Evolutionary conservation across 2,113 vertebrate species (phyloP).

Genomic region (Nothobranchius kuhntae): DNA sequence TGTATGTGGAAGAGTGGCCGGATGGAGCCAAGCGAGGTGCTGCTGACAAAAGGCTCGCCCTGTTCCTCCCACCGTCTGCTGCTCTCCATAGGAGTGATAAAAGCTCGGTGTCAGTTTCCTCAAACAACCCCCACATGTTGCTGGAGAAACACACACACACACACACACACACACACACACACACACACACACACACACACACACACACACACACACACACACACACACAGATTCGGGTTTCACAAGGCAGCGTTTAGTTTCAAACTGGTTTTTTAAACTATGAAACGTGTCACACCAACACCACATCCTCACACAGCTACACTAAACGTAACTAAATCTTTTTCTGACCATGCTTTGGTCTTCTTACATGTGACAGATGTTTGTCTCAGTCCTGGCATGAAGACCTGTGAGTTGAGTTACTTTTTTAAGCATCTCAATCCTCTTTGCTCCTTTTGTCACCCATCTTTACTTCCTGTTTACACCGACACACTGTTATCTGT

Average conservation of each 20-base stretch:
- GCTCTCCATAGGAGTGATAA: constrained; percentile 53
- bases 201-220: constrained; percentile 2
- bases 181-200: constrained; percentile 1
- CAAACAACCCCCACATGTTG: constrained; percentile 14
- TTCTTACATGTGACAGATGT: no score
- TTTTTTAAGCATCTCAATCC: neutral
- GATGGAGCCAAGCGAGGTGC: constrained; percentile 33
- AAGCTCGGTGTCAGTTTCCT: constrained; percentile 53
- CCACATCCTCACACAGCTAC: no score
- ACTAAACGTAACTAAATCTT: no score
- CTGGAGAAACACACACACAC: constrained; percentile 7
- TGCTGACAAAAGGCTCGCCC: constrained; percentile 42
- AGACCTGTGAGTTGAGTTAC: no score
- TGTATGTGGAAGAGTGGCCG: constrained; percentile 42
- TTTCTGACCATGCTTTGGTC: no score
- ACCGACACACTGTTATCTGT: neutral
- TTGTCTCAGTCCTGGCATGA: no score
- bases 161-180: constrained; percentile 1
- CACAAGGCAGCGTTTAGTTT: constrained; percentile 26
- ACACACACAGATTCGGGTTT: constrained; percentile 22
- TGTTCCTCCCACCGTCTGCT: constrained; percentile 46
- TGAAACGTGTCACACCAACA: no score
- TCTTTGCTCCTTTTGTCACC: no score
- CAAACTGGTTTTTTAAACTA: neutral
- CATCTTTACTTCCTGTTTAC: no score